phyloP scores from a whole-genome alignment of 2,888 invertebrate species.

The Hydrotaea cyrtoneurina region DNA sequence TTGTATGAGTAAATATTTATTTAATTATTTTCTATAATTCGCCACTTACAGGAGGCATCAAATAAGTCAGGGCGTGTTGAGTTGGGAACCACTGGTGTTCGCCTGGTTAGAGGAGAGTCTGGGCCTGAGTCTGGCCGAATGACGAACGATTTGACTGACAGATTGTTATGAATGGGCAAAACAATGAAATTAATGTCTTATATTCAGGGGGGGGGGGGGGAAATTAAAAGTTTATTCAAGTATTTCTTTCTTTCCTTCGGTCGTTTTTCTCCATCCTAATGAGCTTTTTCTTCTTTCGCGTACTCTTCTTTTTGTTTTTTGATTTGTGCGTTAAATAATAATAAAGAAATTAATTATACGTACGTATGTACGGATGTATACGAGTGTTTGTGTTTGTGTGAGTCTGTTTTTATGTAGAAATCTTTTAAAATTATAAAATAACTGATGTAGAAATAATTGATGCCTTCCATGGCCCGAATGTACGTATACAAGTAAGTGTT shows the following conservation, averaged over 20 bases:
- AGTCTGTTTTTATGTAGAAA: neutral
- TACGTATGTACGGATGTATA: conserved; percentile 31
- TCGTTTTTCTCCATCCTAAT: conserved; percentile 55
- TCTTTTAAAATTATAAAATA: conserved; percentile 57
- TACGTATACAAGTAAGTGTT: conserved; percentile 27
- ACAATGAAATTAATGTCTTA: conserved; percentile 33
- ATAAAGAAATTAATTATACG: conserved; percentile 64
- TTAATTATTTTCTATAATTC: too few species aligned
- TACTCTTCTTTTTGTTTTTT: conserved; percentile 15
- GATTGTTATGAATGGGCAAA: conserved; percentile 32
- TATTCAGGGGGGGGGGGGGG: neutral
- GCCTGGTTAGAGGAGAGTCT: neutral
- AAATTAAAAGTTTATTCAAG: conserved; percentile 41
- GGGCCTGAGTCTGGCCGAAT: conserved; percentile 26
- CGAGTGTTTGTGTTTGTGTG: neutral
- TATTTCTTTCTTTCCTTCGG: conserved; percentile 38
- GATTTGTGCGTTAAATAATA: conserved; percentile 52
- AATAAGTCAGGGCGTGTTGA: too few species aligned
- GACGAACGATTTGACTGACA: conserved; percentile 52
- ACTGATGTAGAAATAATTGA: conserved; percentile 64
- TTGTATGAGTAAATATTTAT: too few species aligned
- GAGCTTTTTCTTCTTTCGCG: conserved; percentile 55
- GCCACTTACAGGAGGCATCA: too few species aligned
- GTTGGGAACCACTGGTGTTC: neutral
- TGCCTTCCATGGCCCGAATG: conserved; percentile 15